Evolutionary conservation across 2,888 invertebrate species (phyloP), one percentile per base, ranked within the genome.

Genomic region (Thera britannica): DNA sequence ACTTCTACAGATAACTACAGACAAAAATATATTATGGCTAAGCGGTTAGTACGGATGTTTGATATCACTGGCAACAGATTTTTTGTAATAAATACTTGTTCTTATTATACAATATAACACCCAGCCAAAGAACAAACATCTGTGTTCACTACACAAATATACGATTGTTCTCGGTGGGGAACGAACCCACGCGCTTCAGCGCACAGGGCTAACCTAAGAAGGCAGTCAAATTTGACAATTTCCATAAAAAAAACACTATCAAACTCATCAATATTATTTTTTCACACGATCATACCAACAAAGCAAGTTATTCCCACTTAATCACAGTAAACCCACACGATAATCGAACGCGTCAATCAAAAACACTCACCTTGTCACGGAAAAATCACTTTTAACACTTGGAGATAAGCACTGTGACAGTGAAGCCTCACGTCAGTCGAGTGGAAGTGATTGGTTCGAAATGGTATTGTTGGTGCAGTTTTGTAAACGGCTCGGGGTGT

Each of bases 401-500:
- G 55, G 63, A 3, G 55, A 75, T 75, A 78, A 65, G 70, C 58
- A 64, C 66, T 67, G 70, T 72, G 71, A 72, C 77, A 74, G 77
- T 55, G 38, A 76, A 76, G 74, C 61, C 44, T 62, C 86, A 89
- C 90, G 90, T 90, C 90, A 87, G 84, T 78, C 81, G 81, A 71
- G 73, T 73, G 70, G 81, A 84, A 83, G 83, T 84, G 83, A 83
- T 87, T 81, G 89, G 82, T 85, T 81, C 76, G 79, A 86, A 91
- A 87, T 91, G 90, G 80, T 78, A 83, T 61, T 83, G 68, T 65
- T 67, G 75, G 75, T 79, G 77, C 77, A 79, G 73, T 70, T 68
- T 65, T 54, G 72, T 68, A 72, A 68, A 71, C 77, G 76, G 76
- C 77, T 79, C 74, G 67, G 72, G 77, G 72, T 75, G 67, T 72